Evolutionary conservation across 2,888 invertebrate genomes (phyloP), one percentile per base, ranked within the genome.

Genomic region (Ormyrus labotus): DNA sequence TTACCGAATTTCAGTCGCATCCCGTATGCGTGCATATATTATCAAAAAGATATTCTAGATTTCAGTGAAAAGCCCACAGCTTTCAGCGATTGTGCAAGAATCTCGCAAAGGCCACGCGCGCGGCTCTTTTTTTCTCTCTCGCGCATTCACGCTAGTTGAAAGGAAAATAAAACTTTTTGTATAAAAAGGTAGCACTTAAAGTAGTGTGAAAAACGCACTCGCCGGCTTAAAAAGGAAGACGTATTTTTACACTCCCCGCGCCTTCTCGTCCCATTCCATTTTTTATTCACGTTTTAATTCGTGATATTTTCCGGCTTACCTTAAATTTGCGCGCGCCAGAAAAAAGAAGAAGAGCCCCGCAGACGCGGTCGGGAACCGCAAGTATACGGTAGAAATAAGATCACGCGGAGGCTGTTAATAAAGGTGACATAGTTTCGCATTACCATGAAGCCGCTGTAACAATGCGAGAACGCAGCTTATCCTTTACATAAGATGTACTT

Each of bases 371-470:
- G 19, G 19, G 19, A 19, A 19, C 19, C 19, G 19, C 19, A 19
- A 19, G 19, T 19, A 2, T 19, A 19, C 19, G 19, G 19, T 19
- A 2, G 19, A 19, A 19, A 19, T 19, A 19, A 19, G 19, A 19
- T 19, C 19, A 19, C 19, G 19, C 19, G 19, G 19, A 19, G 19
- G 19, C 19, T 1, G 85, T 82, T 85, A 85, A 84, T 82, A 83
- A 83, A 85, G 82, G 82, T 81, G 85, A 82, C 84, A 84, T 79
- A 83, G 78, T 71, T 74, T 83, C 83, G 83, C 78, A 83, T 84
- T 84, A 81, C 68, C 68, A 74, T 83, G 75, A 71, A 64, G 65
- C 45, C 61, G 6, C 55, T 69, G 13, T 50, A 53, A 8, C 11
- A 4, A 60, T 10, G 34, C n/a, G 55, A n/a, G 69, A 13, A 73